phyloP scores from a whole-genome alignment of 2,888 invertebrate species.

The Fragum whitleyi region DNA sequence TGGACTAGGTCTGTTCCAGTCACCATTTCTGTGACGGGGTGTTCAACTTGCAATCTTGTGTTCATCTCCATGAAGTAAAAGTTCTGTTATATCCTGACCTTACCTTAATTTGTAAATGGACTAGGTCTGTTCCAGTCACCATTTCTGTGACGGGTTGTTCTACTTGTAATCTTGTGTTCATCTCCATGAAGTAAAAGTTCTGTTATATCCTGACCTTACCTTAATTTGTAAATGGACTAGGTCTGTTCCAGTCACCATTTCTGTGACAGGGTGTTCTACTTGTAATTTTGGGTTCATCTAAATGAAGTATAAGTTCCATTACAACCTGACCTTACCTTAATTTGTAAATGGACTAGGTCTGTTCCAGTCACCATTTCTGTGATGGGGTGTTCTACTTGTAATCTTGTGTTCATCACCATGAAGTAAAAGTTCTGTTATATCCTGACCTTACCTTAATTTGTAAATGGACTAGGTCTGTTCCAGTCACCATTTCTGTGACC shows the following conservation, averaged over 20 bases:
- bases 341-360: conserved; percentile 99
- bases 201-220: no score
- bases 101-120: conserved; percentile 95
- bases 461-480: conserved; percentile 99
- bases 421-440: no score
- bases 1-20: conserved; percentile 98
- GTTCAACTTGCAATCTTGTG: conserved; percentile 89
- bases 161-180: conserved; percentile 94
- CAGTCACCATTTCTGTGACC: conserved; percentile 98
- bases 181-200: conserved; percentile 99
- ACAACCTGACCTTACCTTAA: conserved; percentile 85
- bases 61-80: conserved; percentile 99
- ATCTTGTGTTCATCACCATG: conserved; percentile 99
- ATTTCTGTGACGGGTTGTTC: conserved; percentile 93
- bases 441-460: conserved; percentile 89
- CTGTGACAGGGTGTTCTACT: conserved; percentile 89
- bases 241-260: conserved; percentile 98
- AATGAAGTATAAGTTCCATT: no score
- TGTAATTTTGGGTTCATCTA: conserved; percentile 98
- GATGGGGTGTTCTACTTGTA: conserved; percentile 87
- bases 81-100: no score
- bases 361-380: conserved; percentile 99
- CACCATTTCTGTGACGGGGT: conserved; percentile 95
- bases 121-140: conserved; percentile 98
- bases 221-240: conserved; percentile 97